A percentile compares a stretch with the other conserved stretches of the same genome.
These are phyloP conservation scores for Callyntrura sp. DNA, from an alignment of 2,888 invertebrate species.

Conservation along the genomic window DNA sequence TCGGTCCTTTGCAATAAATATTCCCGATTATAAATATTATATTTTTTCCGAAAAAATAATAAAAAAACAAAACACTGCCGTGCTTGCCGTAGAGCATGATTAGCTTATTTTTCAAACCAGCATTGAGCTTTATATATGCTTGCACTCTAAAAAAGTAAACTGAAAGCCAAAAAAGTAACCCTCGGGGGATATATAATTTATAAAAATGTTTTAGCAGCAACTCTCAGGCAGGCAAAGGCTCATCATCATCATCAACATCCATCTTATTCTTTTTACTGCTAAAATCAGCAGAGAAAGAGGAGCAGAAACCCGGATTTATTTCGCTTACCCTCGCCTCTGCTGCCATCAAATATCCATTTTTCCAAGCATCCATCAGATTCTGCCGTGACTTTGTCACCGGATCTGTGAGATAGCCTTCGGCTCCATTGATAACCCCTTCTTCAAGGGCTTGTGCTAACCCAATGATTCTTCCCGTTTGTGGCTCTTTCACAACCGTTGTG, in stretches of 20 bases:
- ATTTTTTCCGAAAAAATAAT: slow-evolving; percentile 36
- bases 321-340: slow-evolving; percentile 97
- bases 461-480: slow-evolving; percentile 90
- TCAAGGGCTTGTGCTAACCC: slow-evolving; percentile 92
- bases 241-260: slow-evolving; percentile 33
- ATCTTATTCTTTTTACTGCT: slow-evolving; percentile 39
- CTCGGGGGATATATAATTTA: slow-evolving; percentile 10
- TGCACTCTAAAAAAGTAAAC: slow-evolving; percentile 42
- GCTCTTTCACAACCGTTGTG: slow-evolving; percentile 94
- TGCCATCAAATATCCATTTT: slow-evolving; percentile 94
- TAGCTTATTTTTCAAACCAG: slow-evolving; percentile 39
- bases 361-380: slow-evolving; percentile 94
- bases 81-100: slow-evolving; percentile 13
- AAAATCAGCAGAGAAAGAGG: slow-evolving; percentile 67
- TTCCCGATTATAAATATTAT: not conserved
- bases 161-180: slow-evolving; percentile 47
- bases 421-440: slow-evolving; percentile 90
- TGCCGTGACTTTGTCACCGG: slow-evolving; percentile 86
- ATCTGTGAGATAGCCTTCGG: slow-evolving; percentile 89
- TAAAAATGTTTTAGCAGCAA: slow-evolving; percentile 46
- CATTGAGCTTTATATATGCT: not conserved
- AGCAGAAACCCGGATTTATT: slow-evolving; percentile 77
- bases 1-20: slow-evolving; percentile 43
- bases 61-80: slow-evolving; percentile 24
- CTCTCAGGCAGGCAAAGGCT: slow-evolving; percentile 46